Base-by-base conservation (phyloP, 2,113 vertebrate genomes). In the Passer montanus region DNA sequence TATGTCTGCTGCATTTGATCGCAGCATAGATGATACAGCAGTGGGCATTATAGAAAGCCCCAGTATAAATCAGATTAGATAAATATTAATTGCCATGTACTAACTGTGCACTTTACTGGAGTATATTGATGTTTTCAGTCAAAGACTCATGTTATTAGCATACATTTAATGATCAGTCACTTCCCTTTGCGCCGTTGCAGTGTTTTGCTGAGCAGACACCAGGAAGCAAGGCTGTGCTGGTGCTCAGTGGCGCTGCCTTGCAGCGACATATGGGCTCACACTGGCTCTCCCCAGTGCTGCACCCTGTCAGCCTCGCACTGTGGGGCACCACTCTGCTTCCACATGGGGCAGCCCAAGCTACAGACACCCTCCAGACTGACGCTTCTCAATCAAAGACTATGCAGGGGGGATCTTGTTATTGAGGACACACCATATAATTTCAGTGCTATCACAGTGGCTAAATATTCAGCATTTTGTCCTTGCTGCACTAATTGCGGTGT, bases 1-100 rank as follows among this genome's bases (percentile, higher is more conserved):
- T 16, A 21, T 33, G 53, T 80, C 90, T 86, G 49, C 37, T 84
- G 49, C 63, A 78, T 92, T 86, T 81, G 83, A 92, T 92, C 90
- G 69, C 52, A 90, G 85, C 82, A 67, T 56, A 93, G 72, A 84
- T 31, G 73, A 74, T 81, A 72, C 56, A 81, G 79, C 60, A 92
- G 69, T 16, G 76, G 79, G 76, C 85, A 93, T 72, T 96, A 93
- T 39, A 90, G 92, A 95, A 84, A 94, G 52, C 76, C 56, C 56
- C 50, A 41, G 43, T 67, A 95, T 81, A 63, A 90, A 89, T 90
- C 90, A 60, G 83, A 94, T 92, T 89, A 92, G 49, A 89, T 92
- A 93, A 94, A 93, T 93, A 96, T 81, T 95, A 95, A 95, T 92
- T 92, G 72, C 41, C 31, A 35, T 53, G 75, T 88, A 94, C 59